Percentiles rank a stretch among this genome's conserved stretches.
phyloP scores from a whole-genome alignment of 2,888 invertebrate genomes.

The Orthonevra nobilis region DNA sequence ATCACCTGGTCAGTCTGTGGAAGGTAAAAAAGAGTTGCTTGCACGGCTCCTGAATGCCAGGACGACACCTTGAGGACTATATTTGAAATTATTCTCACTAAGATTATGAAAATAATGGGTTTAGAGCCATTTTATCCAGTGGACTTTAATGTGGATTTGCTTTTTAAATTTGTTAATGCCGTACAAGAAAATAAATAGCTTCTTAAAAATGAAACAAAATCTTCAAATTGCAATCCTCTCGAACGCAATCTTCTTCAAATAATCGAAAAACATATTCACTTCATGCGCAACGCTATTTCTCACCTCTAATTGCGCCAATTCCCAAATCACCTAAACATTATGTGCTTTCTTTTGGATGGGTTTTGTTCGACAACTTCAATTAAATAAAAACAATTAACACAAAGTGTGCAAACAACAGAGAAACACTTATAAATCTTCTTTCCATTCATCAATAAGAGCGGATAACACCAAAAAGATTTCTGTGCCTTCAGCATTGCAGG shows the following conservation, averaged over 20 bases:
- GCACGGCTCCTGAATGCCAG: too few species aligned
- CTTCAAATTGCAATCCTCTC: neutral
- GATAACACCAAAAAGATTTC: constrained; percentile 17
- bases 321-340: neutral
- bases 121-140: too few species aligned
- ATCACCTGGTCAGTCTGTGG: too few species aligned
- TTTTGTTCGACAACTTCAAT: constrained; percentile 22
- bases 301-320: constrained; percentile 13
- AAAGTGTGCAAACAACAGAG: constrained; percentile 34
- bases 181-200: too few species aligned
- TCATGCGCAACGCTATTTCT: constrained; percentile 2
- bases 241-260: neutral
- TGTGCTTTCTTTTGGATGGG: constrained; percentile 27
- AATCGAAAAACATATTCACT: constrained; percentile 32
- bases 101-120: too few species aligned
- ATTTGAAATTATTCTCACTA: too few species aligned
- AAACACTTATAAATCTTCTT: constrained; percentile 33
- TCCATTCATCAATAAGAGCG: neutral
- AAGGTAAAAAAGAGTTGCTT: too few species aligned
- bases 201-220: too few species aligned
- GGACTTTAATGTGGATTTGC: too few species aligned
- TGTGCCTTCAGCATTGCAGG: constrained; percentile 11
- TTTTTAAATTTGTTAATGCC: too few species aligned
- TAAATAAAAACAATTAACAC: constrained; percentile 51
- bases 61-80: too few species aligned